Percentiles rank a stretch among this genome's conserved stretches.
These are phyloP conservation scores for Creontiades dilutus DNA, from an alignment of 2,888 invertebrate genomes.

Conservation along the genomic window DNA sequence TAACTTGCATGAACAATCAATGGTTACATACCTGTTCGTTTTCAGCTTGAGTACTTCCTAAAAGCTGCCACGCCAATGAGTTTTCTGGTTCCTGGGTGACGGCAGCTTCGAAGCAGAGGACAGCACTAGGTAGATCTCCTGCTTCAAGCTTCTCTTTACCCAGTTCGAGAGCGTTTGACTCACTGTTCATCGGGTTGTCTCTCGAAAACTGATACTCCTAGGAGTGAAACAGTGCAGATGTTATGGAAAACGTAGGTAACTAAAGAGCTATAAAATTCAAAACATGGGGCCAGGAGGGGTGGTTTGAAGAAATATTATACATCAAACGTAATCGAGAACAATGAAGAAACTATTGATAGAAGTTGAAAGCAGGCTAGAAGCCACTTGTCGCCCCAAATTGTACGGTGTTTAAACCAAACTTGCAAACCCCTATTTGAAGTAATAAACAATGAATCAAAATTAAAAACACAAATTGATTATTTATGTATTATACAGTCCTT, in stretches of 20 bases:
- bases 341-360: too few species aligned
- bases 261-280: neutral
- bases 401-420: too few species aligned
- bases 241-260: neutral
- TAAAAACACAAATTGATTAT: too few species aligned
- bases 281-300: too few species aligned
- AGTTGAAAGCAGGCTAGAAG: too few species aligned
- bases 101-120: slow-evolving; percentile 97
- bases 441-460: too few species aligned
- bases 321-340: too few species aligned
- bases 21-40: slow-evolving; percentile 88
- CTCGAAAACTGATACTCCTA: slow-evolving; percentile 89
- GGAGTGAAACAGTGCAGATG: neutral
- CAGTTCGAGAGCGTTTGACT: slow-evolving; percentile 89
- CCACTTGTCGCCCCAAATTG: too few species aligned
- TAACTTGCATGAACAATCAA: neutral
- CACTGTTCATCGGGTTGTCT: slow-evolving; percentile 91
- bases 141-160: slow-evolving; percentile 90
- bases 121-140: slow-evolving; percentile 97
- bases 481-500: too few species aligned
- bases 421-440: too few species aligned
- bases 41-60: slow-evolving; percentile 96
- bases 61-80: slow-evolving; percentile 90
- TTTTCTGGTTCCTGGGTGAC: slow-evolving; percentile 89
- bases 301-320: too few species aligned